Conservation (phyloP, 2,113 vertebrate genomes). For the Indicator maculatus region DNA sequence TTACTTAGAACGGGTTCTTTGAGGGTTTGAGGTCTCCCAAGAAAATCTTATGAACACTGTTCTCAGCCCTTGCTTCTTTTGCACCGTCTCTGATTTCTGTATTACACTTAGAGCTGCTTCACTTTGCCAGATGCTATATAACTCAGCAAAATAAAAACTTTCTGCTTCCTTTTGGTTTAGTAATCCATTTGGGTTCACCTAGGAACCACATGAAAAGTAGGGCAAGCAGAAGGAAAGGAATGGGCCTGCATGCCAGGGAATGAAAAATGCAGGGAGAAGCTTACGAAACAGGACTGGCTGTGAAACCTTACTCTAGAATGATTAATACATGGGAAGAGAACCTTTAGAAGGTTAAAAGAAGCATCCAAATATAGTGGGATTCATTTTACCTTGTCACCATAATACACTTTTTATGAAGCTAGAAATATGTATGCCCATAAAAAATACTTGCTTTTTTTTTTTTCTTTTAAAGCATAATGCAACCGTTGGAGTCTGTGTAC, state of each 20-base stretch:
- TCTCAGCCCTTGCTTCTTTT: not conserved
- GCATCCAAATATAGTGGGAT: not conserved
- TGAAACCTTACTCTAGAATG: not conserved
- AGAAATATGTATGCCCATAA: conserved; percentile 28
- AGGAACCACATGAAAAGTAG: not conserved
- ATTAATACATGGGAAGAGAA: not conserved
- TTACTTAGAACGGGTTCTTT: not conserved
- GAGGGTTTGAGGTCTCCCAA: not conserved
- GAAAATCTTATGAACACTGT: not conserved
- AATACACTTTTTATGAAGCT: conserved; percentile 60
- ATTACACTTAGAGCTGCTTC: not conserved
- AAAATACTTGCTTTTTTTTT: conserved; percentile 29
- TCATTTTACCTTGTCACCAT: conserved; percentile 43
- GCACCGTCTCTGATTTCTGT: not conserved
- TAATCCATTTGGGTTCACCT: fast-evolving
- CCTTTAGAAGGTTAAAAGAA: conserved; percentile 30
- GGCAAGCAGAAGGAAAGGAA: not conserved
- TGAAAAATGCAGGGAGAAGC: not conserved
- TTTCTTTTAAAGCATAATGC: conserved; percentile 52
- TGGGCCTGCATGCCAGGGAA: not conserved
- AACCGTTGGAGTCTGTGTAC: conserved; percentile 18
- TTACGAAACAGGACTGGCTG: not conserved
- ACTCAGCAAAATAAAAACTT: not conserved
- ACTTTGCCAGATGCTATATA: not conserved
- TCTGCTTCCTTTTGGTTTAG: not conserved